Evolutionary conservation across 2,797 vertebrate genomes (phyloP).

Genomic region (Orestias chungarensis): DNA sequence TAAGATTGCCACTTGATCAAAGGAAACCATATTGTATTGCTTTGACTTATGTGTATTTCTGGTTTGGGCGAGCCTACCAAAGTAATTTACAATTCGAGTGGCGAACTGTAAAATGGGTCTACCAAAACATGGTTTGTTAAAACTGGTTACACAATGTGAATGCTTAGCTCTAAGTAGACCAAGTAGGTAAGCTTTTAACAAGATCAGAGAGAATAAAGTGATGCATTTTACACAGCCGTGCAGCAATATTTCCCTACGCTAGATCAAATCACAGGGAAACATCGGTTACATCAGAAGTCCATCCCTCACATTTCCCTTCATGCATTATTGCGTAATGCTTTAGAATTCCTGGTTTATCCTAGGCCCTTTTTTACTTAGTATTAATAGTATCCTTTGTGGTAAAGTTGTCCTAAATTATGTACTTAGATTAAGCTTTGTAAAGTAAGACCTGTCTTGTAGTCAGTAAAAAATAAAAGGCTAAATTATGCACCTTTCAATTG

Average conservation of each 20-base stretch:
- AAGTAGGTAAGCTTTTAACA: constrained; percentile 61
- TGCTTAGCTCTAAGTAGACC: constrained; percentile 54
- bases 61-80: constrained; percentile 39
- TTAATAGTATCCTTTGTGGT: not conserved
- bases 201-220: constrained; percentile 66
- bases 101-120: constrained; percentile 37
- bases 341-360: constrained; percentile 5
- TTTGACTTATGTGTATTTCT: constrained; percentile 43
- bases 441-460: not conserved
- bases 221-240: constrained; percentile 55
- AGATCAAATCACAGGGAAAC: constrained; percentile 44
- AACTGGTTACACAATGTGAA: constrained; percentile 43
- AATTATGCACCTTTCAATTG: not conserved
- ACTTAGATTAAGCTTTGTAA: not conserved
- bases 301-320: constrained; percentile 23
- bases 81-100: constrained; percentile 52
- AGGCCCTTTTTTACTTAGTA: constrained; percentile 5
- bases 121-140: constrained; percentile 51
- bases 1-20: constrained; percentile 33
- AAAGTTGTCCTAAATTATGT: not conserved
- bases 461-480: not conserved
- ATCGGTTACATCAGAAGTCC: constrained; percentile 25
- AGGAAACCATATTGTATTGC: constrained; percentile 34
- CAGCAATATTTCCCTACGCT: constrained; percentile 33
- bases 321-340: constrained; percentile 15